Evolutionary conservation across 2,113 vertebrate genomes (phyloP), one percentile per base, ranked within the genome.

Genomic region (Ctenomys sociabilis): DNA sequence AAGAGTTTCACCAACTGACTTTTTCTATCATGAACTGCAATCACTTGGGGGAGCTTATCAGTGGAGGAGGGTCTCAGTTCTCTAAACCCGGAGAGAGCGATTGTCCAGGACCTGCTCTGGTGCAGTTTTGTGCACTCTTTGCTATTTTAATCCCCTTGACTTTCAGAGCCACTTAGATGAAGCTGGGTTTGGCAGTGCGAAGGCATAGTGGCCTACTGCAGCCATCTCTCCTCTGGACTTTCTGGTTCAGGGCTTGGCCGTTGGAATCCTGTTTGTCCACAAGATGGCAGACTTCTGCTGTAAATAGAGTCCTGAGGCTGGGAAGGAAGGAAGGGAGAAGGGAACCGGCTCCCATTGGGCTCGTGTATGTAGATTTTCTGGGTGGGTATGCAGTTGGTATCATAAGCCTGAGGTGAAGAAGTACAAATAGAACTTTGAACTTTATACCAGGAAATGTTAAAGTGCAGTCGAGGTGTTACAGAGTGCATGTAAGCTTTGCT

Each of bases 351-450:
- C 24, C 35, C 24, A 2, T 35, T 17, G 13, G 40, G 9, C 7
- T 49, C n/a, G 19, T 3, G 45, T 37, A 57, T 40, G 40, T 28
- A 59, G 91, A 85, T 16, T 85, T 81, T 91, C 83, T 52, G 57
- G n/a, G 80, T 59, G 82, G 13, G 11, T 87, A 1, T 1, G 0
- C 30, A 73, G 35, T 43, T 85, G 66, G 5, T 70, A 45, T 64
- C 57, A 45, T 70, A 43, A 22, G 40, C 61, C 80, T 4, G 30
- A 87, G 61, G 49, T 24, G 73, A 91, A 81, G 63, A 87, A 72
- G 35, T n/a, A 49, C 89, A 96, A 95, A 91, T 16, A 89, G 93
- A 84, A 93, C 87, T 96, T 95, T 91, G 93, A 84, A 93, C 87
- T 96, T 95, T 91, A 89, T 88, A 96, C 78, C 78, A 45, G 89